phyloP scores from a whole-genome alignment of 2,888 invertebrate species.

The Cabera pusaria region DNA sequence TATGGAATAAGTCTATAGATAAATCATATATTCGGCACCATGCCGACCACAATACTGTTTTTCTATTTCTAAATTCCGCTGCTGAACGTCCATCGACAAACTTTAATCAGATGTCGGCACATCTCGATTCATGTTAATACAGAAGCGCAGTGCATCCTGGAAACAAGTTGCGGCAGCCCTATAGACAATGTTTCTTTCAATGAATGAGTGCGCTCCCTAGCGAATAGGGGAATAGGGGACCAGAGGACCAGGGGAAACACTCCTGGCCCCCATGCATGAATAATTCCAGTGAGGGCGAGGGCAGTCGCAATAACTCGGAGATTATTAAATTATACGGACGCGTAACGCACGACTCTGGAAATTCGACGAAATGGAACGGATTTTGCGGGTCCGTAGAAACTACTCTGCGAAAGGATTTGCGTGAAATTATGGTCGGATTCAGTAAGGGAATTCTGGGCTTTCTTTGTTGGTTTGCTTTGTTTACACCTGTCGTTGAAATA shows the following conservation, averaged over 20 bases:
- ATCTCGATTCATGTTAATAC: too few species aligned
- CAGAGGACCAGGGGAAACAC: slow-evolving; percentile 65
- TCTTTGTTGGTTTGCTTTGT: too few species aligned
- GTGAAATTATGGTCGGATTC: slow-evolving; percentile 16
- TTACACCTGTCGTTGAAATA: too few species aligned
- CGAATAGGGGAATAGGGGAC: slow-evolving; percentile 37
- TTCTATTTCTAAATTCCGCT: too few species aligned
- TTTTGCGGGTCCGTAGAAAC: slow-evolving; percentile 20
- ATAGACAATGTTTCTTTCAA: slow-evolving; percentile 43
- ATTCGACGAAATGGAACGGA: slow-evolving; percentile 27
- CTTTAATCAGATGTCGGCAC: too few species aligned
- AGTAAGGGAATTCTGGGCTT: neutral
- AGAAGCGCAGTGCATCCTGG: too few species aligned
- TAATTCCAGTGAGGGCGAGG: slow-evolving; percentile 58
- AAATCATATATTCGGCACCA: too few species aligned
- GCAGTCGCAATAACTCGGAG: slow-evolving; percentile 68
- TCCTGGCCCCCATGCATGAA: slow-evolving; percentile 69
- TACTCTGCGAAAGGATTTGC: slow-evolving; percentile 18
- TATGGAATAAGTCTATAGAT: too few species aligned
- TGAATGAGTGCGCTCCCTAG: slow-evolving; percentile 57
- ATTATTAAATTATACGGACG: slow-evolving; percentile 77
- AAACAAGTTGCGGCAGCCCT: slow-evolving; percentile 1
- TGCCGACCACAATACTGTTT: too few species aligned
- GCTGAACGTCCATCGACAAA: too few species aligned
- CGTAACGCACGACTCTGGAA: slow-evolving; percentile 41